A percentile compares a stretch with the other conserved stretches of the same genome.
Evolutionary conservation across 2,888 invertebrate species (phyloP).

Genomic region (Cataglyphis rosenhaueri): DNA sequence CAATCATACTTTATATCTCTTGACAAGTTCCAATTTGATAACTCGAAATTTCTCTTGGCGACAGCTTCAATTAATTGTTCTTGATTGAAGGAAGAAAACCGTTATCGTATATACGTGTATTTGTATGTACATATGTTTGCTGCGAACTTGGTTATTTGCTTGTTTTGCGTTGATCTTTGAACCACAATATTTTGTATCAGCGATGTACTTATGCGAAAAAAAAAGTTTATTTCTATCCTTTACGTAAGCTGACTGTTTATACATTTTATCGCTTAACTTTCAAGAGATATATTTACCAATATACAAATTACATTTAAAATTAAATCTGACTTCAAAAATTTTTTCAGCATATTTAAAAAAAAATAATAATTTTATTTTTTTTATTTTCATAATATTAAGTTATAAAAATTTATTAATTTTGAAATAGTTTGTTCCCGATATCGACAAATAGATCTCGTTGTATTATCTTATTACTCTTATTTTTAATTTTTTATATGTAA

Average conservation of each 20-base stretch:
- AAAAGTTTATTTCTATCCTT: neutral
- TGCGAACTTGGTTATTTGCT: neutral
- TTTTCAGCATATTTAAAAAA: neutral
- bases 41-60: neutral
- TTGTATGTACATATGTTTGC: neutral
- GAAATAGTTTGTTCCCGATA: neutral
- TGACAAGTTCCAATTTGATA: neutral
- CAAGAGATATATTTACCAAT: neutral
- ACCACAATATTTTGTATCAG: constrained; percentile 20
- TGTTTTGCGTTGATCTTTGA: neutral
- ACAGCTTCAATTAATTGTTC: neutral
- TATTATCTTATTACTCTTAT: constrained; percentile 1
- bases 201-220: neutral
- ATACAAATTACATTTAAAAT: neutral
- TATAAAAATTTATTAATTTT: constrained; percentile 1
- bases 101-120: neutral
- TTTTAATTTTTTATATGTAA: neutral
- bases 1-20: neutral
- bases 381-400: neutral
- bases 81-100: neutral
- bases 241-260: neutral
- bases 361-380: neutral
- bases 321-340: neutral
- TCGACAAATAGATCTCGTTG: neutral
- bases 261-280: neutral